phyloP scores from a whole-genome alignment of 1,140 invertebrate species.

The Brachionus sp. region DNA sequence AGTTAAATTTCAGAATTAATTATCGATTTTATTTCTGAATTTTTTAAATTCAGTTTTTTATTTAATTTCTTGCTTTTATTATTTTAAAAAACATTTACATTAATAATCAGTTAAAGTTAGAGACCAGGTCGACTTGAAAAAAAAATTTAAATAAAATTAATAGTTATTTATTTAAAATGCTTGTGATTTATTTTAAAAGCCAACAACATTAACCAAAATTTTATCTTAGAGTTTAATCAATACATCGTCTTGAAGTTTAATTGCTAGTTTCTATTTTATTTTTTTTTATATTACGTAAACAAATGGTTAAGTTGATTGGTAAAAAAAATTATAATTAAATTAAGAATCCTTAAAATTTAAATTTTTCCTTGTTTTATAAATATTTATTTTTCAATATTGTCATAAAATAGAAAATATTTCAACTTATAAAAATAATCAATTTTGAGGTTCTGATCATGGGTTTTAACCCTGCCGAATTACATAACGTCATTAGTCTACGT shows the following conservation, averaged over 20 bases:
- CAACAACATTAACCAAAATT: no score
- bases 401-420: not conserved
- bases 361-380: no score
- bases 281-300: no score
- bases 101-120: not conserved
- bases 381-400: not conserved
- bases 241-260: no score
- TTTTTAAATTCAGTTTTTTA: not conserved
- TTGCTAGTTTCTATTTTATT: no score
- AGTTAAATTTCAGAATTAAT: not conserved
- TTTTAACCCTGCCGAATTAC: not conserved
- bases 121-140: not conserved
- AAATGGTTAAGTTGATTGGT: no score
- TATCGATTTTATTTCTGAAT: not conserved
- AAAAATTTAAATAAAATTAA: no score
- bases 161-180: no score
- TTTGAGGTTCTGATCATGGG: not conserved
- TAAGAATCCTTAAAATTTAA: no score
- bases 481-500: not conserved
- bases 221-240: no score
- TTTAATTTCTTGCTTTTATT: not conserved
- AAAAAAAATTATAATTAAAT: no score
- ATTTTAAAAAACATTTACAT: not conserved
- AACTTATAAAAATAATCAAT: not conserved
- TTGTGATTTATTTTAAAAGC: no score